phyloP scores from a whole-genome alignment of 2,113 vertebrate genomes.

The Arothron firmamentum region DNA sequence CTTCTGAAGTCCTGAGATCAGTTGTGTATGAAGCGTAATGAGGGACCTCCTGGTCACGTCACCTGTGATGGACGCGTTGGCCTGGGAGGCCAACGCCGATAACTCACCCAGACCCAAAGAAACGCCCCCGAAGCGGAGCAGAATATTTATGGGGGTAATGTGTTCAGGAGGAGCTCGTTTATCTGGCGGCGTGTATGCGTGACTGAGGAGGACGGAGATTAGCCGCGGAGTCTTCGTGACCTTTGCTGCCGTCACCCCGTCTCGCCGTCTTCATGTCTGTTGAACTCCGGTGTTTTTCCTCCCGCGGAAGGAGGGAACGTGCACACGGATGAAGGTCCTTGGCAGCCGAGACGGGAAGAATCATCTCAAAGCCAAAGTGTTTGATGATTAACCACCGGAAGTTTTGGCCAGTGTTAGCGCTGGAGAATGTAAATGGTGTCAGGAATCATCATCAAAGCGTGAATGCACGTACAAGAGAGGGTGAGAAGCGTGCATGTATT shows the following conservation, averaged over 20 bases:
- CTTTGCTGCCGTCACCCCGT: constrained; percentile 35
- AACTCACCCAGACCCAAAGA: constrained; percentile 32
- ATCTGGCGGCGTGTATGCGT: constrained; percentile 51
- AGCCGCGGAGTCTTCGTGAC: constrained; percentile 52
- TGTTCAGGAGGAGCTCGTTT: constrained; percentile 50
- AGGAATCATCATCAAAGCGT: no score
- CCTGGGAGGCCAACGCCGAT: constrained; percentile 52
- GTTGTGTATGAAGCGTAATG: constrained; percentile 50
- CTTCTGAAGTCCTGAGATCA: constrained; percentile 37
- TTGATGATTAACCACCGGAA: constrained; percentile 23
- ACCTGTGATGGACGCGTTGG: constrained; percentile 56
- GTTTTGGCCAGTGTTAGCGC: not conserved
- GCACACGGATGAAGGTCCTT: constrained; percentile 25
- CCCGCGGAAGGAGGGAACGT: constrained; percentile 28
- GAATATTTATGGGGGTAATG: constrained; percentile 60
- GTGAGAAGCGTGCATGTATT: constrained; percentile 7
- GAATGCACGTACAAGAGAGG: constrained; percentile 2
- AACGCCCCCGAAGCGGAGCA: not conserved
- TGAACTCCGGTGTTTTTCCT: constrained; percentile 35
- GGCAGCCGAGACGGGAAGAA: constrained; percentile 27
- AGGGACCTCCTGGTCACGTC: constrained; percentile 54
- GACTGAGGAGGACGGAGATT: constrained; percentile 59
- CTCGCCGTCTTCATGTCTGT: constrained; percentile 7
- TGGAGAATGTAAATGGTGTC: not conserved
- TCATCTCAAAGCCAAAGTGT: constrained; percentile 19